These are phyloP conservation scores for Drosophila trichaetosa DNA, from an alignment of 2,888 invertebrate species.

Conservation along the genomic window DNA sequence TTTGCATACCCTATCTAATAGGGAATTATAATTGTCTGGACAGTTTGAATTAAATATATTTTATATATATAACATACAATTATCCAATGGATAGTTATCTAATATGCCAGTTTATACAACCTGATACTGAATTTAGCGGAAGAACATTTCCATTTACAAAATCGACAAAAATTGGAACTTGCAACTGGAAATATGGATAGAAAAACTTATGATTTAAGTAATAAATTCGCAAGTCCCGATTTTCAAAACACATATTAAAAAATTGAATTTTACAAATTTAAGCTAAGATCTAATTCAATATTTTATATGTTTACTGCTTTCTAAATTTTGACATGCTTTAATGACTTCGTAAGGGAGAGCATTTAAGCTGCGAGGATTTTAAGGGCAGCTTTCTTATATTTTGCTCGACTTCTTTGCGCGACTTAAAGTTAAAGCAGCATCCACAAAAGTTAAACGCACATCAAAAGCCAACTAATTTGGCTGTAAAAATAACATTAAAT, in stretches of 20 bases:
- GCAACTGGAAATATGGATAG: neutral
- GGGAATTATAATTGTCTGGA: neutral
- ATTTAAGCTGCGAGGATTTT: neutral
- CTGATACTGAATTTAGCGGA: neutral
- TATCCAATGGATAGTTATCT: neutral
- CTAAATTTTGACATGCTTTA: neutral
- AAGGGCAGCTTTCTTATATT: neutral
- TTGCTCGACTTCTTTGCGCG: slow-evolving; percentile 5
- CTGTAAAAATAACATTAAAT: slow-evolving; percentile 81
- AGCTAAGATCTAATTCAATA: neutral
- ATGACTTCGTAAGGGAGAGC: neutral
- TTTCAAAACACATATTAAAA: neutral
- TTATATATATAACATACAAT: neutral
- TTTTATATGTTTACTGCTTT: neutral
- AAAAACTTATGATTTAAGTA: neutral
- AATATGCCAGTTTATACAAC: neutral
- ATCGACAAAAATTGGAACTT: neutral
- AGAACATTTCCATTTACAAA: neutral
- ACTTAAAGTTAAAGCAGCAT: slow-evolving; percentile 45
- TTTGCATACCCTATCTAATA: slow-evolving; percentile 10
- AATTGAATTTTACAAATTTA: neutral
- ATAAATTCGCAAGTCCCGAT: neutral
- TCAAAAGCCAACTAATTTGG: slow-evolving; percentile 80
- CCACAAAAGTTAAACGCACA: slow-evolving; percentile 66
- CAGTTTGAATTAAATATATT: neutral